Conservation (phyloP, 1,140 invertebrate genomes). For the Macrosteles quadrilineatus region DNA sequence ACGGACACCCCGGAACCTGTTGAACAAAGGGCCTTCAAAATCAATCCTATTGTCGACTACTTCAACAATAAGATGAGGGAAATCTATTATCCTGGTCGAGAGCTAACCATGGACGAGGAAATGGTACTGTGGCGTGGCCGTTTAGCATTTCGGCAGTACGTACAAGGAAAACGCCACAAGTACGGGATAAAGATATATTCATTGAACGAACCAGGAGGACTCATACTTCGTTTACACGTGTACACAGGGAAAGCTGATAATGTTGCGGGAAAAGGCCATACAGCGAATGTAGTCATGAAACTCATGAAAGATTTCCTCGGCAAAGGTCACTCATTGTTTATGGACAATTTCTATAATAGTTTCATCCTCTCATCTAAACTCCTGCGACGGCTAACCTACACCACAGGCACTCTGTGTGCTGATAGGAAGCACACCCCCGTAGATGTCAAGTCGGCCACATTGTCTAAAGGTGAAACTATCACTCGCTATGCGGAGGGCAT, state of each 20-base stretch:
- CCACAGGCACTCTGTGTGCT: background rate
- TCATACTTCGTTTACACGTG: background rate
- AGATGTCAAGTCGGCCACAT: background rate
- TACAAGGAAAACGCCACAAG: too few species aligned
- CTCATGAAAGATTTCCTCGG: background rate
- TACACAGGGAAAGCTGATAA: background rate
- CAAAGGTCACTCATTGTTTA: too few species aligned
- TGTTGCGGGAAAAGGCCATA: slow-evolving; percentile 5
- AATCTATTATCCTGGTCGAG: background rate
- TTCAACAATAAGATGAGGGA: slow-evolving; percentile 3
- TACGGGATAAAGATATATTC: background rate
- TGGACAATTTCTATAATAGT: slow-evolving; percentile 19
- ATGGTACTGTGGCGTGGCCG: background rate
- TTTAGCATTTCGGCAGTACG: too few species aligned
- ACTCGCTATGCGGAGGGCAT: background rate
- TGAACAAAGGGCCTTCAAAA: background rate
- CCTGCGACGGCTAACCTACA: background rate
- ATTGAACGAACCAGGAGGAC: background rate
- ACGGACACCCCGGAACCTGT: background rate
- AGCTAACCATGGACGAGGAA: background rate
- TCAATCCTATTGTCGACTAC: background rate
- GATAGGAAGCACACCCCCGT: background rate
- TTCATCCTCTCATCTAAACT: background rate
- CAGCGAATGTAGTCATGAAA: background rate
- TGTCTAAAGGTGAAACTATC: slow-evolving; percentile 17